Evolutionary conservation across 2,888 invertebrate species (phyloP).

Genomic region (Macrostomum cliftonense): DNA sequence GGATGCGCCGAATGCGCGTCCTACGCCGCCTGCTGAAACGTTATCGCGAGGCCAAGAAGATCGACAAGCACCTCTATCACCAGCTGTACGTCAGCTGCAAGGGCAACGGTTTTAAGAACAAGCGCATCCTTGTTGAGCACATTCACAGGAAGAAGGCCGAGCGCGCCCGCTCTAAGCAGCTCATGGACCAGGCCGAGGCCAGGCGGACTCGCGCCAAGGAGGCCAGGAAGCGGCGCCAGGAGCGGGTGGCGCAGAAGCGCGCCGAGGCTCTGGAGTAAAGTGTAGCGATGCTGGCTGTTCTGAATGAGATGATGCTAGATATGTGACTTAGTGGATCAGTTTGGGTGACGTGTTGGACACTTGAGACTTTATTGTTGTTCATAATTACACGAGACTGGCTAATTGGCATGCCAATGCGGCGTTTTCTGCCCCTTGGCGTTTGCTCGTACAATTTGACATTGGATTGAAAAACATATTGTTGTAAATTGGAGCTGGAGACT

Average conservation of each 20-base stretch:
- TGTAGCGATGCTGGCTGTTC: no score
- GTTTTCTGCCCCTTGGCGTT: no score
- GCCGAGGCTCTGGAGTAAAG: no score
- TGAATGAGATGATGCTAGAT: no score
- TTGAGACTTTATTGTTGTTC: no score
- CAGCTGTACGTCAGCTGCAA: slow-evolving; percentile 96
- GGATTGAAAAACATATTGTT: no score
- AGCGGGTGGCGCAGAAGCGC: slow-evolving; percentile 67
- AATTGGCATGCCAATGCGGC: no score
- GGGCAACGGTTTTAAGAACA: slow-evolving; percentile 61
- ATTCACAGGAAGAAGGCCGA: slow-evolving; percentile 99
- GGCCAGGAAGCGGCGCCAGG: slow-evolving; percentile 84
- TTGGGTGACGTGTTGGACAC: no score
- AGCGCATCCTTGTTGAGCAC: slow-evolving; percentile 96
- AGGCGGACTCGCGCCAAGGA: slow-evolving; percentile 87
- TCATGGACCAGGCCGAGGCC: slow-evolving; percentile 81
- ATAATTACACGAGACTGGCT: no score
- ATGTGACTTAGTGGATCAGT: no score
- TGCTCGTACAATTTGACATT: no score
- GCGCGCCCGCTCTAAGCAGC: slow-evolving; percentile 88
- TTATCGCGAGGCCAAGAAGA: slow-evolving; percentile 83
- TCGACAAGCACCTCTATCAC: slow-evolving; percentile 89
- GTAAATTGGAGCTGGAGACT: no score
- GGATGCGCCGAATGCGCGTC: slow-evolving; percentile 86
- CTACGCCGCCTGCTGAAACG: slow-evolving; percentile 80